These are phyloP conservation scores for Plestiodon gilberti DNA, from an alignment of 2,113 vertebrate species.

Conservation along the genomic window DNA sequence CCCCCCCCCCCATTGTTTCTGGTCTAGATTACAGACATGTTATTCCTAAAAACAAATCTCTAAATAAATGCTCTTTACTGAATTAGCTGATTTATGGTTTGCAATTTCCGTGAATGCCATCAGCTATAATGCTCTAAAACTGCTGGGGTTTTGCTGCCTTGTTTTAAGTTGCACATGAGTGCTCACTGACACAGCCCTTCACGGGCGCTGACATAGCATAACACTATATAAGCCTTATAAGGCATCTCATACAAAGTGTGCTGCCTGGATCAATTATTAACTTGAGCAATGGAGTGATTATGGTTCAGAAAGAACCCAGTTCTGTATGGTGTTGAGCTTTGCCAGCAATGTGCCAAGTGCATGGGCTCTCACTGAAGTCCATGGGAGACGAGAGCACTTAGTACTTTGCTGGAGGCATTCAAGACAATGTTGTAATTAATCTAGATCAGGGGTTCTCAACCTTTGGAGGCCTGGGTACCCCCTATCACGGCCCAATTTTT, in stretches of 20 bases:
- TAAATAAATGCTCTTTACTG: constrained; percentile 32
- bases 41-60: constrained; percentile 33
- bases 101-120: constrained; percentile 48
- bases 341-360: neutral
- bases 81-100: constrained; percentile 51
- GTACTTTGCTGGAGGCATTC: neutral
- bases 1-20: constrained; percentile 31
- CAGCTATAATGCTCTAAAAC: constrained; percentile 18
- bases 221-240: neutral
- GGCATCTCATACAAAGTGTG: neutral
- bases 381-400: neutral
- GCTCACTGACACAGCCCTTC: constrained; percentile 16
- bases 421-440: neutral
- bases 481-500: no score
- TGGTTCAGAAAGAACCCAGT: neutral
- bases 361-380: neutral
- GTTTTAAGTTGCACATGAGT: constrained; percentile 12
- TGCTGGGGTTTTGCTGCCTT: constrained; percentile 43
- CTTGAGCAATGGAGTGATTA: neutral
- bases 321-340: neutral
- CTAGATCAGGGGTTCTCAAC: no score
- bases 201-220: neutral
- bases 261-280: neutral
- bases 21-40: constrained; percentile 45
- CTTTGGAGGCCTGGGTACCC: no score